Percentiles rank a stretch among this genome's conserved stretches.
Evolutionary conservation across 1,140 invertebrate genomes (phyloP).

Genomic region (Eupeodes corollae): DNA sequence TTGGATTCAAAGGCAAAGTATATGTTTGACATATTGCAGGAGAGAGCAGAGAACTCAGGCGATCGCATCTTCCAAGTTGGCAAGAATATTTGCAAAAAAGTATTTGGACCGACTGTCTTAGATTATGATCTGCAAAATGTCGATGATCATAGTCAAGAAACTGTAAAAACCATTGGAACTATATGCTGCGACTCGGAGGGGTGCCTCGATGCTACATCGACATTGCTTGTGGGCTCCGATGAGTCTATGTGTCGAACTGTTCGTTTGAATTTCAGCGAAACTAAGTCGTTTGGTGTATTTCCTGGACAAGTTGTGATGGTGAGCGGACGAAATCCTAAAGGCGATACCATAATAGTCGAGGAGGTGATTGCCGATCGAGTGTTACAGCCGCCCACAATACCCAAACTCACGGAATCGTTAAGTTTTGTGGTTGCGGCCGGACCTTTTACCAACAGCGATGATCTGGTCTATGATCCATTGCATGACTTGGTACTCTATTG

Average conservation of each 20-base stretch:
- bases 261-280: constrained; percentile 47
- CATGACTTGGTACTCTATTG: constrained; percentile 63
- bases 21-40: constrained; percentile 10
- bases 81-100: constrained; percentile 8
- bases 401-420: constrained; percentile 41
- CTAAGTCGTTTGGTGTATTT: constrained; percentile 64
- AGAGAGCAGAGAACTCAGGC: constrained; percentile 8
- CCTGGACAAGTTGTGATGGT: constrained; percentile 74
- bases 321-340: constrained; percentile 56
- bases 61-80: constrained; percentile 13
- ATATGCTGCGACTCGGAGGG: constrained; percentile 63
- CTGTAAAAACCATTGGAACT: constrained; percentile 49
- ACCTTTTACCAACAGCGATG: constrained; percentile 67
- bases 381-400: constrained; percentile 13
- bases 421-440: constrained; percentile 67
- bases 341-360: constrained; percentile 53
- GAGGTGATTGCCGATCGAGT: constrained; percentile 46
- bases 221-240: constrained; percentile 57
- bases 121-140: constrained; percentile 9
- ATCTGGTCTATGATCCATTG: constrained; percentile 67
- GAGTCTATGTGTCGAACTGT: constrained; percentile 37
- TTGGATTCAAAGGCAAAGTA: constrained; percentile 5
- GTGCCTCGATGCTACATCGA: constrained; percentile 53
- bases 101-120: constrained; percentile 6
- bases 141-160: constrained; percentile 31